Percentiles rank a stretch among this genome's conserved stretches.
Conservation (phyloP, 2,113 vertebrate genomes). For the Leucopternis melanops region DNA sequence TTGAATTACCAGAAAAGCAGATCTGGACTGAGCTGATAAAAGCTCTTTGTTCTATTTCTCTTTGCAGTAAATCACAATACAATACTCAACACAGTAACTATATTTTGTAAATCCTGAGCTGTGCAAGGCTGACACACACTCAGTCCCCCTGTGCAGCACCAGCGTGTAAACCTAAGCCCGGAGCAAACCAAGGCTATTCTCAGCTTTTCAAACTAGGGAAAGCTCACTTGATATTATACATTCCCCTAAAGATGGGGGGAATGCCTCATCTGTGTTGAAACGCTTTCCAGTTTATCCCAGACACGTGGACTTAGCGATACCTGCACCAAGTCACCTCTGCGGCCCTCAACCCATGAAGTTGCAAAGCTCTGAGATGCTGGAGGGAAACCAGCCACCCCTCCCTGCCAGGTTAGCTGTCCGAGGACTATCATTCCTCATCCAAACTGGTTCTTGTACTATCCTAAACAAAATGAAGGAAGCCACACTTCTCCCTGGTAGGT, state of each 20-base stretch:
- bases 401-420: too few relatives aligned
- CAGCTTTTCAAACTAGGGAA: not conserved
- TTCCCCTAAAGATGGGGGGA: not conserved
- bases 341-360: fast-evolving
- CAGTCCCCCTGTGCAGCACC: fast-evolving
- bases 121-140: too few relatives aligned
- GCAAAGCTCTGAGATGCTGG: not conserved
- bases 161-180: not conserved
- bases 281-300: not conserved
- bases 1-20: not conserved
- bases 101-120: not conserved
- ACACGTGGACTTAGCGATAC: fast-evolving
- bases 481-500: not conserved
- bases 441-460: not conserved
- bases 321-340: not conserved
- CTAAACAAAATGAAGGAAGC: not conserved
- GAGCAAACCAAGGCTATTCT: not conserved
- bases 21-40: not conserved
- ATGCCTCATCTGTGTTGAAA: not conserved
- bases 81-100: not conserved
- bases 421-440: not conserved
- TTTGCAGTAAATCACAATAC: not conserved
- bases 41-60: not conserved
- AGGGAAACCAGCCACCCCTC: not conserved
- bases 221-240: fast-evolving